Conservation (phyloP, 2,888 invertebrate genomes). For the Leucophenga maculata region DNA sequence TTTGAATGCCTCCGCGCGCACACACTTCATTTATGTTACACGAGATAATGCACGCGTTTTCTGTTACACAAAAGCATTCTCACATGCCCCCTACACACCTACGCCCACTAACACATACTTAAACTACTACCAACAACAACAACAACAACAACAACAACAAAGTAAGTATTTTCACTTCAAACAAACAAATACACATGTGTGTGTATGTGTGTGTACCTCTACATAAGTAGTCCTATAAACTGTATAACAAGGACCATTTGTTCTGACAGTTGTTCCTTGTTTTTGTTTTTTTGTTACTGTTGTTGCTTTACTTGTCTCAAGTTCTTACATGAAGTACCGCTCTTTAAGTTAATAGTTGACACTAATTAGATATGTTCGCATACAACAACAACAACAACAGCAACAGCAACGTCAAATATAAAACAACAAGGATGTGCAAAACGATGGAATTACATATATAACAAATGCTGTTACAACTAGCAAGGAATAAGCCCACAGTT, state of each 20-base stretch:
- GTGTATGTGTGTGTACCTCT: background rate
- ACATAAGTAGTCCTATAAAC: background rate
- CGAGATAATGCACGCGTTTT: background rate
- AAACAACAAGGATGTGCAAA: constrained; percentile 12
- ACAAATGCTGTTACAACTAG: no score
- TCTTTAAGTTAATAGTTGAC: constrained; percentile 65
- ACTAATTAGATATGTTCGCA: constrained; percentile 61
- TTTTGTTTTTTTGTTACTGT: constrained; percentile 23
- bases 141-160: constrained; percentile 29
- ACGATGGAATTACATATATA: no score
- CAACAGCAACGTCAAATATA: constrained; percentile 29
- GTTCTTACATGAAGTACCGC: constrained; percentile 62
- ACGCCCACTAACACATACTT: background rate
- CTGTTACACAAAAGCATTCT: background rate
- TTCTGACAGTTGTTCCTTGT: constrained; percentile 25
- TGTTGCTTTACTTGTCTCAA: constrained; percentile 54
- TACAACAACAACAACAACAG: constrained; percentile 55
- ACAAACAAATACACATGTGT: constrained; percentile 21
- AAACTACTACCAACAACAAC: constrained; percentile 15
- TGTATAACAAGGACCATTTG: constrained; percentile 24
- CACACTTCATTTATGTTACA: constrained; percentile 20
- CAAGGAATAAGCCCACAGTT: no score
- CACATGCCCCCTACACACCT: background rate
- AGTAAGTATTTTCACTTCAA: background rate
- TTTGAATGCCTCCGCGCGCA: background rate